Evolutionary conservation across 2,888 invertebrate genomes (phyloP), one percentile per base, ranked within the genome.

Genomic region (Dicranocentrus wangi): DNA sequence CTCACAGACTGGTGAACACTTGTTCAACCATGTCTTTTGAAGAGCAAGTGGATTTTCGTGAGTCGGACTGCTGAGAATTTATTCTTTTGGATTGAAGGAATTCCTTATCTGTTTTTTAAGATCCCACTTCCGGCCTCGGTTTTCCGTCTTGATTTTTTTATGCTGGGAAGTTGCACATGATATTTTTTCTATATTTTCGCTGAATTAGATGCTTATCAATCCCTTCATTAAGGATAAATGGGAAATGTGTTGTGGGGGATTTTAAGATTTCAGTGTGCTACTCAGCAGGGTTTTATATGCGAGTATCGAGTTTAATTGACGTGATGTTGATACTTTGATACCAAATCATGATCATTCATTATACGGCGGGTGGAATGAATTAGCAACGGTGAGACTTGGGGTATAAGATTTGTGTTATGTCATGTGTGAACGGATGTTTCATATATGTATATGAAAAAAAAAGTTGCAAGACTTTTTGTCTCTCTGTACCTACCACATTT

Each of bases 141-240:
- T 47, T 47, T 47, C 47, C 13, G 47, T 47, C 47, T 47, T n/a
- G 32, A 7, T 32, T 32, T 32, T 32, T 32, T 10, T 32, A 32
- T 10, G 32, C 3, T 32, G 10, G 32, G 32, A 32, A 3, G 32
- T 47, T 47, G 47, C n/a, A 75, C 75, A 75, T 47, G 75, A 58
- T 65, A 75, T n/a, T n/a, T n/a, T n/a, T n/a, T n/a, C n/a, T n/a
- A 75, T 32, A 55, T 66, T 65, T 75, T 75, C 66, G 75, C 75
- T 75, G 66, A 75, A 75, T 66, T 42, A 66, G 75, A 75, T 75
- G 55, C 39, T 65, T 55, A 75, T 68, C 69, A 73, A 13, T 55
- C 39, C 63, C 25, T 42, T 65, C 73, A 75, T 75, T 55, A 75
- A 61, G 43, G 47, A 47, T 15, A 61, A 28, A 32, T 32, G 10